phyloP scores from a whole-genome alignment of 2,797 vertebrate species.

The Pitangus sulphuratus region DNA sequence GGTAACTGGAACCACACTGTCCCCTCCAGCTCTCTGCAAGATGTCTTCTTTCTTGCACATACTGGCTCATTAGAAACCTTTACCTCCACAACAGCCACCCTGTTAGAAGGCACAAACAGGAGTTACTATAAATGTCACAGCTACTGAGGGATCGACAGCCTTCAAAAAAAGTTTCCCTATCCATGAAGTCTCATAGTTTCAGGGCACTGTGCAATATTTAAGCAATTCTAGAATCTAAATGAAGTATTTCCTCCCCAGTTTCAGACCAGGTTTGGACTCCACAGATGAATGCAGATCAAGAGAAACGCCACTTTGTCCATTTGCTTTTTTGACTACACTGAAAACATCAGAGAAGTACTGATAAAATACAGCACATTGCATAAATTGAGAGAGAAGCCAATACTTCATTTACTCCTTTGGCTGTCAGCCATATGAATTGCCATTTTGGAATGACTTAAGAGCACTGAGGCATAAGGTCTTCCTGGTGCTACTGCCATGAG shows the following conservation, averaged over 20 bases:
- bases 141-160: not conserved
- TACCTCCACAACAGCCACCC: not conserved
- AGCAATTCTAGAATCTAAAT: not conserved
- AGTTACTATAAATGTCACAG: not conserved
- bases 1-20: not conserved
- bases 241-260: not conserved
- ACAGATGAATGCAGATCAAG: not conserved
- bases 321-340: not conserved
- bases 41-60: not conserved
- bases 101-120: not conserved
- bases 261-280: not conserved
- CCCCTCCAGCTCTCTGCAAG: not conserved
- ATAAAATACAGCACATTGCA: not conserved
- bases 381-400: conserved; percentile 2
- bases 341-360: not conserved
- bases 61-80: not conserved
- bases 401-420: not conserved
- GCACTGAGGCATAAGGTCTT: conserved; percentile 38
- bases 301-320: not conserved
- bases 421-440: not conserved
- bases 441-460: not conserved
- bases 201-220: not conserved
- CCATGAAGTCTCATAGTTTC: not conserved
- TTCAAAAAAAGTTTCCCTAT: not conserved
- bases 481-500: not conserved